Conservation (phyloP, 2,888 invertebrate species). For the Cephus rjabovi region DNA sequence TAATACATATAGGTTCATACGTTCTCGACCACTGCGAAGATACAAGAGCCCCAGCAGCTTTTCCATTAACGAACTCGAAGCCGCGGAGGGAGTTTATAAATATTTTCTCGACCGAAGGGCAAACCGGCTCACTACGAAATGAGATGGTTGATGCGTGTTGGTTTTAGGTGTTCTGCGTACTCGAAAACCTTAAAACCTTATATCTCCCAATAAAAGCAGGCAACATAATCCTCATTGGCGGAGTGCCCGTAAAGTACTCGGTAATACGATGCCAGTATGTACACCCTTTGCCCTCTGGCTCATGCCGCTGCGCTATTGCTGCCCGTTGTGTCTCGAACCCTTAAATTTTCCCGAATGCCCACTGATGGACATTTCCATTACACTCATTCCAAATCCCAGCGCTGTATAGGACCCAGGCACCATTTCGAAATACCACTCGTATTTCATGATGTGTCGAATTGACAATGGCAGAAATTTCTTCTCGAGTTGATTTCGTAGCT, state of each 20-base stretch:
- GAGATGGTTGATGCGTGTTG: background rate
- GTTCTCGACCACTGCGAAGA: background rate
- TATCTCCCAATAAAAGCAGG: constrained; percentile 46
- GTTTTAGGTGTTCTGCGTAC: background rate
- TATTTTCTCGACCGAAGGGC: background rate
- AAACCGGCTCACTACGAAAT: background rate
- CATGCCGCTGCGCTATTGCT: background rate
- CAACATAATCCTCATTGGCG: constrained; percentile 58
- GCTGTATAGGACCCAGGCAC: background rate
- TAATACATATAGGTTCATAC: background rate
- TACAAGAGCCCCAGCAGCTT: background rate
- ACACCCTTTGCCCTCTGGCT: background rate
- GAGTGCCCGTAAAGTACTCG: constrained; percentile 46
- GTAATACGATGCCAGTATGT: constrained; percentile 36
- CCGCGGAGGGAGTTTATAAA: background rate
- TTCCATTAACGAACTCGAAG: background rate
- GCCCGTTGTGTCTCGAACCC: background rate
- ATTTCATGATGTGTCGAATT: background rate
- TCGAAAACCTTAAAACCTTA: constrained; percentile 4
- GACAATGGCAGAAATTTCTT: background rate
- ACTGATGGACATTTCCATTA: background rate
- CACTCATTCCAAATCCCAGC: background rate
- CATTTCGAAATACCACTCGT: background rate
- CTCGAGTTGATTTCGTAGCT: background rate
- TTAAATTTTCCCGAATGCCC: background rate